Evolutionary conservation across 2,888 invertebrate genomes (phyloP).

Genomic region (Habrosyne pyritoides): DNA sequence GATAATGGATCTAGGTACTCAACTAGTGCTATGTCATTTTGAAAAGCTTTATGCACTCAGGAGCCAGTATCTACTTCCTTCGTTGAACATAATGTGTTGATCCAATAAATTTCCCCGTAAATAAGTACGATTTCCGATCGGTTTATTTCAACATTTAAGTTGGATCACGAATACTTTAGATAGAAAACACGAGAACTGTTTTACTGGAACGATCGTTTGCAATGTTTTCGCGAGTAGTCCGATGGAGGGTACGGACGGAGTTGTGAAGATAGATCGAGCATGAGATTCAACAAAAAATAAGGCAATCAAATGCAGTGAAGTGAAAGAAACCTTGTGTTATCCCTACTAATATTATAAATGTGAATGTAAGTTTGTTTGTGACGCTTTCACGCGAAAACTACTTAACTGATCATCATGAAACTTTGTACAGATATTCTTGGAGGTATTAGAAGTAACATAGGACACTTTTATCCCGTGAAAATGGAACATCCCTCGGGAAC

Average conservation of each 20-base stretch:
- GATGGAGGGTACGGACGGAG: constrained; percentile 11
- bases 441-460: too few species aligned
- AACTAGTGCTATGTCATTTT: constrained; percentile 47
- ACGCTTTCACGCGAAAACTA: too few species aligned
- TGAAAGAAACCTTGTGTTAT: too few species aligned
- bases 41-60: constrained; percentile 25
- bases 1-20: constrained; percentile 41
- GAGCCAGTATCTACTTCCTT: constrained; percentile 15
- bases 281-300: not conserved
- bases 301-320: not conserved
- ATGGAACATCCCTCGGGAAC: too few species aligned
- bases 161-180: constrained; percentile 68
- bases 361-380: too few species aligned
- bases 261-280: constrained; percentile 34
- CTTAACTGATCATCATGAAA: too few species aligned
- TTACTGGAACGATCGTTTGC: constrained; percentile 69
- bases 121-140: constrained; percentile 51
- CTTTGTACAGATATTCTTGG: too few species aligned
- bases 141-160: constrained; percentile 61
- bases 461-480: too few species aligned
- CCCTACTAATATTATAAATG: too few species aligned
- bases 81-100: constrained; percentile 26
- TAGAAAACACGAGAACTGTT: constrained; percentile 75
- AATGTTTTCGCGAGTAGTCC: constrained; percentile 46
- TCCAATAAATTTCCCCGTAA: constrained; percentile 44